Conservation (phyloP, 2,888 invertebrate species). For the Scaptomyza caliginosa region DNA sequence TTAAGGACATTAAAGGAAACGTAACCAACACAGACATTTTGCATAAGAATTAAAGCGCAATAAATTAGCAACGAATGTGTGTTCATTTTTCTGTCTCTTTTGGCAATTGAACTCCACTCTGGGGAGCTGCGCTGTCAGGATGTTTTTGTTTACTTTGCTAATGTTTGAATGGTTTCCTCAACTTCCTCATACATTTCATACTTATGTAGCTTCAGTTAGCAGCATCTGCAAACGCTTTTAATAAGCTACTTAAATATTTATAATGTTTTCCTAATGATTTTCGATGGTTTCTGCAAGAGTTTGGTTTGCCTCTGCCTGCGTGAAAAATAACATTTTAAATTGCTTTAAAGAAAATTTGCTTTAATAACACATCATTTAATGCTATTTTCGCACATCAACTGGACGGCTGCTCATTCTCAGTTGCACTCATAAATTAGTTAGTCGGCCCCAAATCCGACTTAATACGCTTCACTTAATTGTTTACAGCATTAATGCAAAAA, state of each 20-base stretch:
- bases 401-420: background rate
- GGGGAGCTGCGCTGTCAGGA: constrained; percentile 11
- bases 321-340: background rate
- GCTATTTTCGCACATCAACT: constrained; percentile 14
- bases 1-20: constrained; percentile 63
- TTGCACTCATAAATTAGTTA: constrained; percentile 68
- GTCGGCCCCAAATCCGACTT: constrained; percentile 73
- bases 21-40: constrained; percentile 51
- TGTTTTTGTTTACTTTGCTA: constrained; percentile 62
- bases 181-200: background rate
- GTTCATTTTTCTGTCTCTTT: constrained; percentile 3
- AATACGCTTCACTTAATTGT: constrained; percentile 80
- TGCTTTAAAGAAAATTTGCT: constrained; percentile 1
- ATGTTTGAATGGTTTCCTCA: constrained; percentile 52
- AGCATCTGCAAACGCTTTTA: constrained; percentile 60
- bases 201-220: background rate
- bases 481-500: constrained; percentile 79
- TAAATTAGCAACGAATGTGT: constrained; percentile 70
- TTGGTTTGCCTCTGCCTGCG: background rate
- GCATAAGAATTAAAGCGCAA: constrained; percentile 80
- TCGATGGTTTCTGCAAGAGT: constrained; percentile 24
- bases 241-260: constrained; percentile 82
- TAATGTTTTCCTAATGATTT: constrained; percentile 71
- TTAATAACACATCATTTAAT: constrained; percentile 26
- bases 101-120: constrained; percentile 47